Conservation (phyloP, 2,888 invertebrate genomes). For the Dryocosmus kuriphilus region DNA sequence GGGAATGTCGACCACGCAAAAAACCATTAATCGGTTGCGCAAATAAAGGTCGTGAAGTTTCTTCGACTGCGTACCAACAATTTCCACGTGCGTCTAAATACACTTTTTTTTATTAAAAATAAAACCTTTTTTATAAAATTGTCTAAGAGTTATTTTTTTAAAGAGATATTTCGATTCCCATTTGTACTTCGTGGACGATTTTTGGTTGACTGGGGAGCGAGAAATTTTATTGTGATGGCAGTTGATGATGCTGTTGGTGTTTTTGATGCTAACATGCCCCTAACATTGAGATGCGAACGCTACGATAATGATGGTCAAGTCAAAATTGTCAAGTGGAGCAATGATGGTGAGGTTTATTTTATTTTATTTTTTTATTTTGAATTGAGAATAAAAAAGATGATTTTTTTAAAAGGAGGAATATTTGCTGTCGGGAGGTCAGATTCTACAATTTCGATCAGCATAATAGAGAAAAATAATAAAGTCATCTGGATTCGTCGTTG, state of each 20-base stretch:
- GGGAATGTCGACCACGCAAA: constrained; percentile 49
- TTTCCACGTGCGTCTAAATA: background rate
- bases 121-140: background rate
- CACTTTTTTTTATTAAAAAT: background rate
- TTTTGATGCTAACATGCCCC: constrained; percentile 45
- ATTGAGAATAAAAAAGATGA: background rate
- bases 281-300: background rate
- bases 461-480: constrained; percentile 45
- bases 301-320: constrained; percentile 17
- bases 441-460: constrained; percentile 50
- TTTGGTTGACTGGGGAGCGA: constrained; percentile 67
- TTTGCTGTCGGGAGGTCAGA: constrained; percentile 5
- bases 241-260: constrained; percentile 46
- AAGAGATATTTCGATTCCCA: constrained; percentile 54
- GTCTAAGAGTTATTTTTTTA: background rate
- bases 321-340: constrained; percentile 62
- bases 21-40: constrained; percentile 45
- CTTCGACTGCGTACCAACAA: background rate
- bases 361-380: background rate
- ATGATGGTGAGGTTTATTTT: constrained; percentile 60
- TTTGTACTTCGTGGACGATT: constrained; percentile 42
- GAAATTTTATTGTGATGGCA: constrained; percentile 58
- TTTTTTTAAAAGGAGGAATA: constrained; percentile 46
- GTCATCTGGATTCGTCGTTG: constrained; percentile 59
- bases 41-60: background rate